These are phyloP conservation scores for Oppia nitens DNA, from an alignment of 1,140 invertebrate genomes.

Conservation along the genomic window DNA sequence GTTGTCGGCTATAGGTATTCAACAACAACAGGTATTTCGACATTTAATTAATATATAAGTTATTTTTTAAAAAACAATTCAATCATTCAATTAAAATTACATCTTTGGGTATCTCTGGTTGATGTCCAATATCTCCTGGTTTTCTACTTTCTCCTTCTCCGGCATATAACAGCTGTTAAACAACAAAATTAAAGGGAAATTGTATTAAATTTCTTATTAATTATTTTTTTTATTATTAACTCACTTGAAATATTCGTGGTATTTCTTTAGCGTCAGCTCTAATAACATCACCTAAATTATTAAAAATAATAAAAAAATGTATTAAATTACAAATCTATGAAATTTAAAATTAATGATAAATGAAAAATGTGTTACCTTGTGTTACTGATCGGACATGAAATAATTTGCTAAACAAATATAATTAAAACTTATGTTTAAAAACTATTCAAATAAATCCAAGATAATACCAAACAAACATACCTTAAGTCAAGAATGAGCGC, in stretches of 20 bases:
- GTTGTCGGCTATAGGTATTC: conserved; percentile 47
- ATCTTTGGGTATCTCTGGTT: conserved; percentile 24
- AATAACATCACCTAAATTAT: conserved; percentile 76
- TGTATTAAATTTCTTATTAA: background rate
- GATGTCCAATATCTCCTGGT: conserved; percentile 46
- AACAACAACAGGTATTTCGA: background rate
- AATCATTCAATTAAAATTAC: conserved; percentile 16
- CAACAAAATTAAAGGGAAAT: conserved; percentile 14
- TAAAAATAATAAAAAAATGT: background rate
- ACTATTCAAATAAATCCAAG: conserved; percentile 49
- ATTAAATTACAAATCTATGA: too few relatives aligned
- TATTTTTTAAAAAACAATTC: background rate
- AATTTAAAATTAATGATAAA: too few relatives aligned
- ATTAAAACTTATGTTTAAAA: conserved; percentile 13
- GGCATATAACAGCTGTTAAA: conserved; percentile 60
- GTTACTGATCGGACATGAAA: conserved; percentile 96
- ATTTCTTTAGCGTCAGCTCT: conserved; percentile 96
- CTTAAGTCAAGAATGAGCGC: conserved; percentile 85
- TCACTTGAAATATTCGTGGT: conserved; percentile 91
- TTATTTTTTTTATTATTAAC: background rate
- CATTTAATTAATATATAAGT: background rate
- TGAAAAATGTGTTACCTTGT: conserved; percentile 34
- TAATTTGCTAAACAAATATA: conserved; percentile 59
- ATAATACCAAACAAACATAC: conserved; percentile 44
- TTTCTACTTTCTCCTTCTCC: conserved; percentile 79